Evolutionary conservation across 2,888 invertebrate species (phyloP).

Genomic region (Meganola albula): DNA sequence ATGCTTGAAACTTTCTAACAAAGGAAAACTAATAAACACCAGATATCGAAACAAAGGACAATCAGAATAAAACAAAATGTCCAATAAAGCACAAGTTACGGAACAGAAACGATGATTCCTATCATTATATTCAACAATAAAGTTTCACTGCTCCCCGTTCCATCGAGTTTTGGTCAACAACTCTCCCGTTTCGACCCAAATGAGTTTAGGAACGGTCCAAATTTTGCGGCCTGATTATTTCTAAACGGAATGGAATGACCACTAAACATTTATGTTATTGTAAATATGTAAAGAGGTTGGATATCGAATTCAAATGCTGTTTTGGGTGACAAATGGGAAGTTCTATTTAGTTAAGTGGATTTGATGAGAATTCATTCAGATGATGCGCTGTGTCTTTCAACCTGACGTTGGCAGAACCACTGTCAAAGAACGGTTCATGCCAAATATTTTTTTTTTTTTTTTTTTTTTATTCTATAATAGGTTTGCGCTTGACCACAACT

Average conservation of each 20-base stretch:
- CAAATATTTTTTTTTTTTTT: no score
- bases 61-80: constrained; percentile 7
- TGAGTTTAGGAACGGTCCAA: constrained; percentile 28
- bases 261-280: constrained; percentile 26
- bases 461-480: no score
- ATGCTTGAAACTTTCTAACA: no score
- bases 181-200: constrained; percentile 26
- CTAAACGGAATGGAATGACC: constrained; percentile 23
- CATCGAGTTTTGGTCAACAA: constrained; percentile 11
- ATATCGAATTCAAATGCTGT: no score
- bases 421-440: no score
- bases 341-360: no score
- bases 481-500: no score
- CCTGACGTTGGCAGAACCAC: no score
- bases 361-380: no score
- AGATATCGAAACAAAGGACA: constrained; percentile 3
- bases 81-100: constrained; percentile 14
- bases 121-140: constrained; percentile 18
- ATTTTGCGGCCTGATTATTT: constrained; percentile 27
- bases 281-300: constrained; percentile 23
- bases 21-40: constrained; percentile 4
- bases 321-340: no score
- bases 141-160: constrained; percentile 17
- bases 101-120: constrained; percentile 20
- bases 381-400: no score